Evolutionary conservation across 2,113 vertebrate genomes (phyloP), one percentile per base, ranked within the genome.

Genomic region (Piprites chloris): DNA sequence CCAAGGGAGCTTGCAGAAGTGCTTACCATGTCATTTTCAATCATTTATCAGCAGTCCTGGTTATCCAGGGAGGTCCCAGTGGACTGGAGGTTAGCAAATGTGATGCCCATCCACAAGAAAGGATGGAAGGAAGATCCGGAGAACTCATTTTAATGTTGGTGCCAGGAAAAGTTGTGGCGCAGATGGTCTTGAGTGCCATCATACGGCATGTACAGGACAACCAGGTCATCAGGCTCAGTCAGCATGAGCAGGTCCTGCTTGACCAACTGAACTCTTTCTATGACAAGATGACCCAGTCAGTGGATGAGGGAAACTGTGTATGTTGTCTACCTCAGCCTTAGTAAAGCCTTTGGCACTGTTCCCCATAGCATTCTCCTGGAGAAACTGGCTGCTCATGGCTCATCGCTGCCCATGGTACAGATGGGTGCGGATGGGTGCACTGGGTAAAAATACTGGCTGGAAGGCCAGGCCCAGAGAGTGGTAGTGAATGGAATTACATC

Each of bases 401-500:
- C 20, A n/a, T 37, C 6, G 33, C 19, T 44, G 28, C 46, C n/a
- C 28, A 16, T 44, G 37, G 12, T 24, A 10, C 2, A 12, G 11
- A 47, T 23, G 22, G 46, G 21, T 30, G 52, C 11, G 47, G 47
- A 8, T 9, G 37, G 27, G 12, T 28, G 28, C 17, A 9, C 11
- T 82, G 52, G 33, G 12, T 46, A 33, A 30, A 46, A 46, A 30
- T 30, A 21, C 53, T 39, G 39, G 28, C 4, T n/a, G 69, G 16
- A 14, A 11, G 15, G 13, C 20, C 0, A 0, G 6, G 17, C 17
- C 16, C 13, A n/a, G 62, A 30, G 37, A 18, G 28, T 5, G 33
- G 20, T 17, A 30, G 39, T 15, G 28, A 68, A 26, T 61, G 39
- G 13, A 53, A 32, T 28, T 28, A 7, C 37, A 9, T 28, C 42